A percentile compares a stretch with the other conserved stretches of the same genome.
Conservation (phyloP, 2,888 invertebrate genomes). For the Geotrupes spiniger region DNA sequence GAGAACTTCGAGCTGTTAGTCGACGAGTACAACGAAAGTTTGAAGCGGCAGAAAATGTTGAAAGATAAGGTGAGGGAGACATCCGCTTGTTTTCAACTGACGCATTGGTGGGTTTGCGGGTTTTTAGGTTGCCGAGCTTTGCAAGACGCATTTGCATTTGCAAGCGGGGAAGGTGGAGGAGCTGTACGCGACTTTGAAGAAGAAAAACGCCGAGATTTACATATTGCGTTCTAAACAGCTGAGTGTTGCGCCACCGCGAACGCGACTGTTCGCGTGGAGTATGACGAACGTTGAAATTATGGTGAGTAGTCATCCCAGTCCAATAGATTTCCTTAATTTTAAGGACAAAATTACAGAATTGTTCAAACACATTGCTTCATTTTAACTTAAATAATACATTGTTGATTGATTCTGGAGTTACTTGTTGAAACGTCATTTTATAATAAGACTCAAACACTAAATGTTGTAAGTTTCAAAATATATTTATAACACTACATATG, state of each 20-base stretch:
- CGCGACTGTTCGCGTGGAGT: constrained; percentile 83
- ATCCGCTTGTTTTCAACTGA: too few relatives aligned
- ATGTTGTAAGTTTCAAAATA: too few relatives aligned
- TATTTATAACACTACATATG: too few relatives aligned
- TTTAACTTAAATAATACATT: too few relatives aligned
- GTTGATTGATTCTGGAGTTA: too few relatives aligned
- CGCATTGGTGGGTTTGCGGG: too few relatives aligned
- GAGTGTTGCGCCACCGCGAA: constrained; percentile 60
- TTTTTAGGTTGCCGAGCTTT: constrained; percentile 65
- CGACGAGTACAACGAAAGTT: constrained; percentile 92
- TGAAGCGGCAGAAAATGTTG: constrained; percentile 83
- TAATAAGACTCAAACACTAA: too few relatives aligned
- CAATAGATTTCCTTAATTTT: too few relatives aligned
- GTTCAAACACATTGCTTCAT: neutral
- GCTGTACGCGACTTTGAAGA: constrained; percentile 79
- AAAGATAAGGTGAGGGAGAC: constrained; percentile 74
- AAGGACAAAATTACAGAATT: too few relatives aligned
- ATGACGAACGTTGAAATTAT: constrained; percentile 69
- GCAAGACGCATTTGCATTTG: constrained; percentile 77
- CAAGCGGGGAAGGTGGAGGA: constrained; percentile 88
- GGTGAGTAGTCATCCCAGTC: constrained; percentile 30
- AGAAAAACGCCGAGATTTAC: constrained; percentile 94
- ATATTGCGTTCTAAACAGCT: constrained; percentile 81
- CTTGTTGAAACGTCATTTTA: too few relatives aligned
- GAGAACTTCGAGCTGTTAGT: constrained; percentile 94